Conservation (phyloP, 1,140 invertebrate genomes). For the Bombus confusus region DNA sequence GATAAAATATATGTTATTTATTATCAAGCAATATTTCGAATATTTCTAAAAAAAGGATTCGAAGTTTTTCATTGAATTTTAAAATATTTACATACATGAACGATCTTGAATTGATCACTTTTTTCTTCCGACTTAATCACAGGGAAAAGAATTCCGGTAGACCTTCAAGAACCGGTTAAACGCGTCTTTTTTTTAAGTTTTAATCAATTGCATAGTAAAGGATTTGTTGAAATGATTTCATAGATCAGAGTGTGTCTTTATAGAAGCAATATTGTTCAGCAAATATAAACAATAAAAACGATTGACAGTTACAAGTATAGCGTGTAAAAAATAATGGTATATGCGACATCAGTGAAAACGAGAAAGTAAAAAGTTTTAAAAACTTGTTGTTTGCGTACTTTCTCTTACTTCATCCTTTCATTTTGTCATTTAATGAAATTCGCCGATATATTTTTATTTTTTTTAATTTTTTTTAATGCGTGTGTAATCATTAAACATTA, state of each 20-base stretch:
- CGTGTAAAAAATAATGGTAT: background rate
- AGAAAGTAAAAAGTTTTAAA: constrained; percentile 29
- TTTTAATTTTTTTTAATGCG: background rate
- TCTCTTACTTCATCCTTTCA: constrained; percentile 36
- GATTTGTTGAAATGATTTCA: background rate
- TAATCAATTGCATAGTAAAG: background rate
- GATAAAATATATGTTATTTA: background rate
- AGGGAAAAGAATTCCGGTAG: background rate
- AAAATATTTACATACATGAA: background rate
- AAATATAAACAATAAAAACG: background rate
- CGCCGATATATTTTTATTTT: background rate
- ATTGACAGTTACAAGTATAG: background rate
- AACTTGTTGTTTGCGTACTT: constrained; percentile 44
- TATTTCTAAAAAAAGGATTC: background rate
- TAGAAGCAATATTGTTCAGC: background rate
- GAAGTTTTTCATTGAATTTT: background rate
- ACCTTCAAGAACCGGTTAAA: constrained; percentile 27
- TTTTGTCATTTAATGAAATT: background rate
- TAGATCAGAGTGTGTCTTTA: background rate
- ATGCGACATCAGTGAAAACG: constrained; percentile 46
- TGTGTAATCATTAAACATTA: background rate
- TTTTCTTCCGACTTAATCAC: background rate
- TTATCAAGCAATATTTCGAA: background rate
- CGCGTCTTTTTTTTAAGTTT: background rate
- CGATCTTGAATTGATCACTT: constrained; percentile 8